Conservation (phyloP, 2,113 vertebrate genomes). For the Pomatostomus ruficeps region DNA sequence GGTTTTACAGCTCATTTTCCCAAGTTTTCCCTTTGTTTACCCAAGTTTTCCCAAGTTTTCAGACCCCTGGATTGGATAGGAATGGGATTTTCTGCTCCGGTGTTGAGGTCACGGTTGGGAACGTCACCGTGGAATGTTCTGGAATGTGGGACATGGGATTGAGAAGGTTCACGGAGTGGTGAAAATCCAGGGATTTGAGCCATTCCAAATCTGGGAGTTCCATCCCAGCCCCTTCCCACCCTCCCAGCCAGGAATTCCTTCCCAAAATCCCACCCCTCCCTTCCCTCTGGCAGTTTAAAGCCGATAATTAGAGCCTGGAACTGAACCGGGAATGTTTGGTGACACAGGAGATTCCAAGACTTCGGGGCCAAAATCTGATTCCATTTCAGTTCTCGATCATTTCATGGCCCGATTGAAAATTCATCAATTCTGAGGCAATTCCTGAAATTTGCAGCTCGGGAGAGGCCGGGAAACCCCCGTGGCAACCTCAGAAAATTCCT, state of each 20-base stretch:
- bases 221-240: fast-evolving
- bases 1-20: neutral
- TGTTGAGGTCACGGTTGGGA: too few relatives aligned
- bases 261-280: fast-evolving
- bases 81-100: too few relatives aligned
- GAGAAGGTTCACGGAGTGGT: too few relatives aligned
- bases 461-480: fast-evolving
- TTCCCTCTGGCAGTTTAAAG: fast-evolving
- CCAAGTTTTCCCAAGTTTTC: neutral
- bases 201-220: neutral
- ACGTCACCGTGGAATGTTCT: too few relatives aligned
- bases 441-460: neutral
- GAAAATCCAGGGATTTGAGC: too few relatives aligned
- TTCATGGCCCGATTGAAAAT: fast-evolving
- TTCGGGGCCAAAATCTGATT: neutral
- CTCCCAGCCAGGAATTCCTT: neutral
- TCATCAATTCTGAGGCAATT: neutral
- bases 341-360: neutral
- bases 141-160: too few relatives aligned
- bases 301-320: neutral
- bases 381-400: neutral
- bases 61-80: too few relatives aligned
- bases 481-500: neutral
- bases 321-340: too few relatives aligned
- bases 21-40: neutral